These are phyloP conservation scores for Liparis tanakae DNA, from an alignment of 2,797 vertebrate species.

Conservation along the genomic window DNA sequence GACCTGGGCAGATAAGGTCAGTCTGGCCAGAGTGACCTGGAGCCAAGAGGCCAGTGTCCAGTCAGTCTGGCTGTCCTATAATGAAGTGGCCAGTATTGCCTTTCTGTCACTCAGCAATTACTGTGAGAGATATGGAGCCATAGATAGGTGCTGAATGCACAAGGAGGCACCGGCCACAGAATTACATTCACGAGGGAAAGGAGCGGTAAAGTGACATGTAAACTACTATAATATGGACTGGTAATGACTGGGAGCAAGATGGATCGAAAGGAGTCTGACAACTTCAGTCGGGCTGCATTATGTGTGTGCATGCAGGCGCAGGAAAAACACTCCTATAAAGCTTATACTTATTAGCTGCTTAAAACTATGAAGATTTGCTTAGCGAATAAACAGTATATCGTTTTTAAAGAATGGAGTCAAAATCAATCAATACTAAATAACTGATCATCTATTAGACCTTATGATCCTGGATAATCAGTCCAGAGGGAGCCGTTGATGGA, in stretches of 20 bases:
- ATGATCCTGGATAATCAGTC: conserved; percentile 15
- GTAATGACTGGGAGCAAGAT: conserved; percentile 78
- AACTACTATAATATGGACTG: conserved; percentile 82
- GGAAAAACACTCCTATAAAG: conserved; percentile 33
- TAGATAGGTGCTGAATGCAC: conserved; percentile 80
- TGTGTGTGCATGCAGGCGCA: conserved; percentile 31
- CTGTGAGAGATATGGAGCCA: conserved; percentile 79
- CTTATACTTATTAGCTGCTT: conserved; percentile 19
- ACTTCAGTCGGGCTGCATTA: conserved; percentile 51
- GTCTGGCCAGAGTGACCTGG: conserved; percentile 84
- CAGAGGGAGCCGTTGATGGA: conserved; percentile 10
- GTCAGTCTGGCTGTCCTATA: conserved; percentile 86
- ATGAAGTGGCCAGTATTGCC: conserved; percentile 97
- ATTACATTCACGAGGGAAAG: conserved; percentile 77
- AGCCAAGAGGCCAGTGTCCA: conserved; percentile 83
- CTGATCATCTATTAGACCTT: neutral
- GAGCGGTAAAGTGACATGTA: conserved; percentile 81
- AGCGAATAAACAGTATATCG: conserved; percentile 2
- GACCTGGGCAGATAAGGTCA: conserved; percentile 86
- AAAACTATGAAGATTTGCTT: conserved; percentile 27
- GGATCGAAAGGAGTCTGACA: conserved; percentile 67
- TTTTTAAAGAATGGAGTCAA: neutral
- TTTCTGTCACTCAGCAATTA: conserved; percentile 96
- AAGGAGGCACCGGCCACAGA: conserved; percentile 67
- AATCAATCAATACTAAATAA: neutral